phyloP scores from a whole-genome alignment of 2,113 vertebrate species.

The Struthidea cinerea region DNA sequence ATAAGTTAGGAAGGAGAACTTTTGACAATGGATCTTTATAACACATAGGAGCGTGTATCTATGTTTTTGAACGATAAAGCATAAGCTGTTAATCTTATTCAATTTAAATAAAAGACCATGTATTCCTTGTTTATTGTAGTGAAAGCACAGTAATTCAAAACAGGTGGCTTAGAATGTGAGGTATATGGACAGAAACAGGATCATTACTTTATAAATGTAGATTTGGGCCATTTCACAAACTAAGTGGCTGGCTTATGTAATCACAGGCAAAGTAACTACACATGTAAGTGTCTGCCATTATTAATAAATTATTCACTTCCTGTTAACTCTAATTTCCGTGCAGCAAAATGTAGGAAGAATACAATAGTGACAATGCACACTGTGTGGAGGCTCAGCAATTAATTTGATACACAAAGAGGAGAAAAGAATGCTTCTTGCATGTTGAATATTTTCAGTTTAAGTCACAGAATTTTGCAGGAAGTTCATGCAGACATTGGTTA shows the following conservation, averaged over 20 bases:
- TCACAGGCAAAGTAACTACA: background rate
- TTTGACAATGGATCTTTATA: background rate
- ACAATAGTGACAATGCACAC: background rate
- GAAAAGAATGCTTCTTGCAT: background rate
- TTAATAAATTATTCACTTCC: background rate
- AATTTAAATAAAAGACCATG: background rate
- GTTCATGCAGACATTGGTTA: background rate
- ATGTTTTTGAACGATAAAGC: background rate
- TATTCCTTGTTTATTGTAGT: background rate
- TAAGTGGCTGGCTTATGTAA: background rate
- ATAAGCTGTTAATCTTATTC: background rate
- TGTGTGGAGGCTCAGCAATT: background rate
- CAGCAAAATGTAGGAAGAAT: background rate
- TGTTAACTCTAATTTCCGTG: background rate
- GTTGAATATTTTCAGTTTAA: background rate
- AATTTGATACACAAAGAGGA: background rate
- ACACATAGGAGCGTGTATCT: background rate
- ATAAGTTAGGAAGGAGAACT: background rate
- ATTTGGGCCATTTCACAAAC: background rate
- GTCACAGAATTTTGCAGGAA: background rate
- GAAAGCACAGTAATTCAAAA: background rate
- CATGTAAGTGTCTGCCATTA: background rate
- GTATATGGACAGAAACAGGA: background rate
- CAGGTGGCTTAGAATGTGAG: background rate
- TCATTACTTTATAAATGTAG: background rate